Conservation (phyloP, 1,140 invertebrate genomes). For the Drosophila ficusphila region DNA sequence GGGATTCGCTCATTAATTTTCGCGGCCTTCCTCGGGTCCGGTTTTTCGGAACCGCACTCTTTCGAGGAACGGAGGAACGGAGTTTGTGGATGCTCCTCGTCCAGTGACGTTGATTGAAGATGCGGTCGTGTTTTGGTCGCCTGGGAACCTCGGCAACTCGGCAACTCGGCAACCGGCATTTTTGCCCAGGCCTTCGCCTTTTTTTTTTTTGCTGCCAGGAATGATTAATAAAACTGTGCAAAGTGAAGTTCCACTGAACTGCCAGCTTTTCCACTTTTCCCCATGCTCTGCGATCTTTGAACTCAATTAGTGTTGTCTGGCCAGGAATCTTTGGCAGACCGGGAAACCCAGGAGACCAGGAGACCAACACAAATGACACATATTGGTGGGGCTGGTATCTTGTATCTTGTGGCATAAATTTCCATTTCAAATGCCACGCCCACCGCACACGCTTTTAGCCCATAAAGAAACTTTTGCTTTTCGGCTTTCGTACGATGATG, state of each 20-base stretch:
- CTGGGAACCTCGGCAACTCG: constrained; percentile 51
- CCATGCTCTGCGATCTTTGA: constrained; percentile 57
- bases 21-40: constrained; percentile 45
- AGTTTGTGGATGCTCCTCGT: constrained; percentile 6
- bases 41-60: constrained; percentile 23
- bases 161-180: no score
- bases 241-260: constrained; percentile 44
- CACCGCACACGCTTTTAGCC: constrained; percentile 66
- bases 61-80: no score
- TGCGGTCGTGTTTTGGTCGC: constrained; percentile 70
- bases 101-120: constrained; percentile 78
- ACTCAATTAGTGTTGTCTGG: constrained; percentile 71
- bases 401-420: constrained; percentile 55
- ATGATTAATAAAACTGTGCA: constrained; percentile 62
- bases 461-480: constrained; percentile 57
- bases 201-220: no score
- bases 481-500: constrained; percentile 16
- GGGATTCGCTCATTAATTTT: constrained; percentile 80
- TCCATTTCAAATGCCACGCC: constrained; percentile 72
- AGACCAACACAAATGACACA: constrained; percentile 64
- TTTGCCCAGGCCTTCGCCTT: background rate
- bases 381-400: constrained; percentile 40
- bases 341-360: background rate
- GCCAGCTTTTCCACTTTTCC: constrained; percentile 56
- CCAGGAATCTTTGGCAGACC: constrained; percentile 10